phyloP scores from a whole-genome alignment of 2,113 vertebrate genomes.

The Syrrhaptes paradoxus region DNA sequence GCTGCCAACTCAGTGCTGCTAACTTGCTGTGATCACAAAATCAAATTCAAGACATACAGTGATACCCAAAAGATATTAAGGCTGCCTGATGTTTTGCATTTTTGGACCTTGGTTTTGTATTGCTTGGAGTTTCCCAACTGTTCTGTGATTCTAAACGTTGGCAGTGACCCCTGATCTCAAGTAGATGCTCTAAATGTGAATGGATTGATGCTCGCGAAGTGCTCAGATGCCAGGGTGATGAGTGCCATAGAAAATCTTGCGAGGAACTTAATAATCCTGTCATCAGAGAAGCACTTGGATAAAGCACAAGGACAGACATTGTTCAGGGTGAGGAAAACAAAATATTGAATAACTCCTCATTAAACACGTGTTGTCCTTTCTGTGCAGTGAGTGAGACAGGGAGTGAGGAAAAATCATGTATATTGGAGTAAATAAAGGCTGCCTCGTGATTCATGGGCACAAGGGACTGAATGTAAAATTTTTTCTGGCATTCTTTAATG shows the following conservation, averaged over 20 bases:
- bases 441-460: background rate
- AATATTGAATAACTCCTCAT: background rate
- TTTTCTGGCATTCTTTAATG: background rate
- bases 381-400: background rate
- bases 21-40: background rate
- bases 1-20: background rate
- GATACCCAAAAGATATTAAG: background rate
- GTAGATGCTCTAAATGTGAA: background rate
- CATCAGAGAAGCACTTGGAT: background rate
- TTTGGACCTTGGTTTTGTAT: background rate
- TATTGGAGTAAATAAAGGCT: slow-evolving; percentile 4
- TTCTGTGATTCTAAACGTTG: background rate
- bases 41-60: background rate
- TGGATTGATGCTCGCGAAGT: background rate
- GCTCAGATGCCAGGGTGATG: background rate
- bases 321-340: background rate
- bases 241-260: background rate
- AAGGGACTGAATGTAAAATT: background rate
- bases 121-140: background rate
- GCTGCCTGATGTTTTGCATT: background rate
- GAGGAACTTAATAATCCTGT: slow-evolving; percentile 14
- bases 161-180: background rate
- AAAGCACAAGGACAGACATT: background rate
- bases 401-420: background rate
- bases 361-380: background rate